These are phyloP conservation scores for Piprites chloris DNA, from an alignment of 2,113 vertebrate species.

Conservation along the genomic window DNA sequence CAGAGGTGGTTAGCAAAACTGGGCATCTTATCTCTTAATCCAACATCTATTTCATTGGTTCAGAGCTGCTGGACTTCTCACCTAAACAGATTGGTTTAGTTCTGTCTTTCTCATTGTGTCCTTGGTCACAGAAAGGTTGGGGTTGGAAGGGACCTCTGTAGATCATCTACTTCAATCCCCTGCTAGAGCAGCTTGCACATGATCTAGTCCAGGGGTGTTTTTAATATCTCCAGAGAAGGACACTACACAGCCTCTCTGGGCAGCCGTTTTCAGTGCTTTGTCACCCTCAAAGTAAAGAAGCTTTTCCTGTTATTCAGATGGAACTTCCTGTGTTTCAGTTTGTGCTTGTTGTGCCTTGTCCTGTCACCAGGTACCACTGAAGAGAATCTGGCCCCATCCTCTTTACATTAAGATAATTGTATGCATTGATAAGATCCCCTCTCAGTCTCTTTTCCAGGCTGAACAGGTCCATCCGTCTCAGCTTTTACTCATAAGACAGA, in stretches of 20 bases:
- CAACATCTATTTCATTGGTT: not conserved
- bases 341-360: not conserved
- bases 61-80: not conserved
- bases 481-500: not conserved
- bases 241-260: not conserved
- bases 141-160: not conserved
- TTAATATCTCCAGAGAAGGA: not conserved
- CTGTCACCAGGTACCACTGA: not conserved
- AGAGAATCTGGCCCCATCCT: not conserved
- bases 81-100: not conserved
- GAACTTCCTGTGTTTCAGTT: not conserved
- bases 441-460: not conserved
- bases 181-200: not conserved
- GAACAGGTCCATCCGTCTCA: not conserved
- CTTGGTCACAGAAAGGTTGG: not conserved
- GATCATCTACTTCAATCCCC: not conserved
- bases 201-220: not conserved
- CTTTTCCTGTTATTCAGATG: not conserved
- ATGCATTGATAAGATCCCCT: not conserved
- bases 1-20: not conserved
- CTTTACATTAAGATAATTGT: not conserved
- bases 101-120: not conserved
- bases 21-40: not conserved
- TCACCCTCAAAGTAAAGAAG: not conserved
- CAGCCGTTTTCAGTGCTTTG: not conserved